Evolutionary conservation across 2,797 vertebrate genomes (phyloP), one percentile per base, ranked within the genome.

Genomic region (Ptychadena robeensis): DNA sequence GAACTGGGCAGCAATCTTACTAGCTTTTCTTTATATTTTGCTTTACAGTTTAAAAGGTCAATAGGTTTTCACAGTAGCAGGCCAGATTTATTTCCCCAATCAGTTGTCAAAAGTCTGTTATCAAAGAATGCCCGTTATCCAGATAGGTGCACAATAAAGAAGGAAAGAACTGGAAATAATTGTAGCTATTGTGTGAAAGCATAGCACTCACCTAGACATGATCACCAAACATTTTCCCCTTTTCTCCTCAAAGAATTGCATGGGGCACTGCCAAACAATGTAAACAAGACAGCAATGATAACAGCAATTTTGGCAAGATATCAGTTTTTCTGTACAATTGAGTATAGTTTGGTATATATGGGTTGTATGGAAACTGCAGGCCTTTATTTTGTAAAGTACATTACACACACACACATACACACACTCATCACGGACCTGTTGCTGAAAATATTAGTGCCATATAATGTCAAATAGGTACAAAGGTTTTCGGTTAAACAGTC

Each of bases 21-120:
- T 10, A 69, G 40, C 63, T 89, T 87, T 89, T 83, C 85, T 74
- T 85, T 86, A 78, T 85, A 72, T 79, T 85, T 80, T 38, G 30
- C 30, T 86, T 79, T 85, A 87, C 57, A 83, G 78, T 84, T 87
- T 89, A 72, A 88, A 89, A 90, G 85, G 78, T 35, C 85, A 83
- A 61, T 84, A 85, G 61, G 34, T 28, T 67, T 80, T 67, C 34
- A 32, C 38, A 64, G 34, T 35, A 74, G 37, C 14, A 34, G 8
- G 3, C 22, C 44, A 48, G 35, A 76, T 69, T 82, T 68, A 25
- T 61, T 37, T 18, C 9, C 35, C 34, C 44, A 57, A 27, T 57
- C 40, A 35, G 10, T 10, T 27, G 75, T 15, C 3, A 40, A 38
- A 25, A 27, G n/a, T 61, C 59, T 61, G 59, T 27, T 28, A 61